Conservation (phyloP, 35 echinoderm and acorn worm species). For the Diadema setosum region DNA sequence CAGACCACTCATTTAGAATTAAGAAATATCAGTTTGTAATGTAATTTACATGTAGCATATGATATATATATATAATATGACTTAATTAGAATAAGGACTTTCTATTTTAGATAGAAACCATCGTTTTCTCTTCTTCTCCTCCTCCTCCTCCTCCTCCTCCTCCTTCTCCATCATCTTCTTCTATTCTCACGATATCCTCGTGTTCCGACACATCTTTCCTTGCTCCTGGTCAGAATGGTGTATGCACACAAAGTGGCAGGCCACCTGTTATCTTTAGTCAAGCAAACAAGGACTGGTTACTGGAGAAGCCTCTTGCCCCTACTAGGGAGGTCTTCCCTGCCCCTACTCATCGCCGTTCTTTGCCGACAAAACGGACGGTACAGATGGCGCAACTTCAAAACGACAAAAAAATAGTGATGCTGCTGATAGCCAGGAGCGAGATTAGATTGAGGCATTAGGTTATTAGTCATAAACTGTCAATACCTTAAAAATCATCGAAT, state of each 20-base stretch:
- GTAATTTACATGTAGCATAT: too few species aligned
- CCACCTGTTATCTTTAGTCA: not conserved
- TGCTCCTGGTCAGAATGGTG: not conserved
- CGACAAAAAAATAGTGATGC: not conserved
- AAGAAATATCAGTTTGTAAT: too few species aligned
- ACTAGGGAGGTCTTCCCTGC: not conserved
- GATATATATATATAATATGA: too few species aligned
- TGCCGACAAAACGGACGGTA: too few species aligned
- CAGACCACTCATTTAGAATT: too few species aligned
- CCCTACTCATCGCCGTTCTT: too few species aligned
- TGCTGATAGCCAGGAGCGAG: not conserved
- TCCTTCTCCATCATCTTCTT: not conserved
- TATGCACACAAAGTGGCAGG: not conserved
- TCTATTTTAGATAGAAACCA: not conserved
- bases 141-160: not conserved
- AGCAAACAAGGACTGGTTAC: not conserved
- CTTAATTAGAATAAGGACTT: not conserved
- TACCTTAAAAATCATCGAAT: not conserved
- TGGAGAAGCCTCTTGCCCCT: not conserved
- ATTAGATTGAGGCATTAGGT: constrained; percentile 6
- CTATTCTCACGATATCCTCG: not conserved
- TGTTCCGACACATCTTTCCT: not conserved
- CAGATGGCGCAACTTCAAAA: not conserved
- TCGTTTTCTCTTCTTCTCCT: not conserved
- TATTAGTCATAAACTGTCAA: constrained; percentile 2